phyloP scores from a whole-genome alignment of 2,888 invertebrate species.

The Acleris sparsana region DNA sequence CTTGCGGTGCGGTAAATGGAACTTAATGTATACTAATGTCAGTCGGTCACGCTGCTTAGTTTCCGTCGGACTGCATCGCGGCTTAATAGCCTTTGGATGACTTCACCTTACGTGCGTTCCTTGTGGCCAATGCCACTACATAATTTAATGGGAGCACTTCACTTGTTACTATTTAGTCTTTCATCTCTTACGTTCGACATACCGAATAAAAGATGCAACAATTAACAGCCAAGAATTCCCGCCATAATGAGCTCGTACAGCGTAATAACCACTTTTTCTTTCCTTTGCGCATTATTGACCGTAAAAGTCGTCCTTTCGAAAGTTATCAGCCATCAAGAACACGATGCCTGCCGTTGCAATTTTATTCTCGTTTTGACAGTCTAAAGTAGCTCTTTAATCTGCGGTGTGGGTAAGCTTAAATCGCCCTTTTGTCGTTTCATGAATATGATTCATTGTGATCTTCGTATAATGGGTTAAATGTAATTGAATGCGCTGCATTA shows the following conservation, averaged over 20 bases:
- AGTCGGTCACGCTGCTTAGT: slow-evolving; percentile 54
- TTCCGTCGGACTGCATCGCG: slow-evolving; percentile 46
- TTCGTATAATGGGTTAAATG: slow-evolving; percentile 68
- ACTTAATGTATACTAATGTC: slow-evolving; percentile 60
- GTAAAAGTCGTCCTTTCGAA: slow-evolving; percentile 58
- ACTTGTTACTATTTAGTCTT: too few relatives aligned
- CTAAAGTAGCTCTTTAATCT: slow-evolving; percentile 37
- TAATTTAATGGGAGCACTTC: not conserved
- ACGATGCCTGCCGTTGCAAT: slow-evolving; percentile 49
- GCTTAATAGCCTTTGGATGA: slow-evolving; percentile 45
- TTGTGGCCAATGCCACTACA: slow-evolving; percentile 47
- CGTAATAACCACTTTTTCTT: slow-evolving; percentile 52
- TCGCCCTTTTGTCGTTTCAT: slow-evolving; percentile 37
- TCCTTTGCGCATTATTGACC: slow-evolving; percentile 48
- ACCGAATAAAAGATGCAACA: too few relatives aligned
- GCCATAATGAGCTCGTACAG: slow-evolving; percentile 51
- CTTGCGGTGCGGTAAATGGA: slow-evolving; percentile 52
- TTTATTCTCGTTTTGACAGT: slow-evolving; percentile 40
- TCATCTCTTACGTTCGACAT: too few relatives aligned
- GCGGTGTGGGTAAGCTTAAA: slow-evolving; percentile 1
- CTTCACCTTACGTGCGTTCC: slow-evolving; percentile 49
- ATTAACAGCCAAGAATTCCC: slow-evolving; percentile 34
- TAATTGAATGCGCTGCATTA: slow-evolving; percentile 74
- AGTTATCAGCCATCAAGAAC: slow-evolving; percentile 49
- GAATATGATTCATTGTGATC: slow-evolving; percentile 59